A percentile compares a stretch with the other conserved stretches of the same genome.
phyloP scores from a whole-genome alignment of 1,140 invertebrate species.

The Lethocerus indicus region DNA sequence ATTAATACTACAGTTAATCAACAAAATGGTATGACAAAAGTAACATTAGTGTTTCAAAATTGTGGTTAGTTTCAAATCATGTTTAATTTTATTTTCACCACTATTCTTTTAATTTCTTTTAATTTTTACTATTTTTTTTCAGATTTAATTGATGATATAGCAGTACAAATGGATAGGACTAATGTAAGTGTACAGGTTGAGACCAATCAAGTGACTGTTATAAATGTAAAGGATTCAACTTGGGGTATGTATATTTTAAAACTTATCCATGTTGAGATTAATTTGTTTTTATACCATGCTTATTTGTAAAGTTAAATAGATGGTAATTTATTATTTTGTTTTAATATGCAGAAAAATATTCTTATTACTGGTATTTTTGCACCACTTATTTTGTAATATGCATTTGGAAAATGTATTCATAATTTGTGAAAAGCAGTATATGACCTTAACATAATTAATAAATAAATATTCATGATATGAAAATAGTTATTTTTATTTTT shows the following conservation, averaged over 20 bases:
- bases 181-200: constrained; percentile 43
- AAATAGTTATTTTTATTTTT: constrained; percentile 7
- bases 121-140: constrained; percentile 21
- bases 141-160: constrained; percentile 67
- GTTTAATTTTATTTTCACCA: not conserved
- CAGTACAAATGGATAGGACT: constrained; percentile 51
- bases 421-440: too few relatives aligned
- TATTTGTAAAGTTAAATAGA: not conserved
- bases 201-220: constrained; percentile 42
- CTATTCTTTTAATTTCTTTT: constrained; percentile 7
- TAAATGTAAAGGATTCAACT: constrained; percentile 47
- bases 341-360: constrained; percentile 9
- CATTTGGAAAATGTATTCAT: not conserved
- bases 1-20: constrained; percentile 59
- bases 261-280: not conserved
- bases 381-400: not conserved
- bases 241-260: constrained; percentile 31
- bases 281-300: not conserved
- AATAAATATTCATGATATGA: not conserved
- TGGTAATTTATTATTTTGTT: constrained; percentile 3
- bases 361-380: not conserved
- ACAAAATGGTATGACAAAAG: constrained; percentile 46
- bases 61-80: not conserved
- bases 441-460: constrained; percentile 20
- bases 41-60: not conserved